These are phyloP conservation scores for Anodontia alba DNA, from an alignment of 2,888 invertebrate species.

Conservation along the genomic window DNA sequence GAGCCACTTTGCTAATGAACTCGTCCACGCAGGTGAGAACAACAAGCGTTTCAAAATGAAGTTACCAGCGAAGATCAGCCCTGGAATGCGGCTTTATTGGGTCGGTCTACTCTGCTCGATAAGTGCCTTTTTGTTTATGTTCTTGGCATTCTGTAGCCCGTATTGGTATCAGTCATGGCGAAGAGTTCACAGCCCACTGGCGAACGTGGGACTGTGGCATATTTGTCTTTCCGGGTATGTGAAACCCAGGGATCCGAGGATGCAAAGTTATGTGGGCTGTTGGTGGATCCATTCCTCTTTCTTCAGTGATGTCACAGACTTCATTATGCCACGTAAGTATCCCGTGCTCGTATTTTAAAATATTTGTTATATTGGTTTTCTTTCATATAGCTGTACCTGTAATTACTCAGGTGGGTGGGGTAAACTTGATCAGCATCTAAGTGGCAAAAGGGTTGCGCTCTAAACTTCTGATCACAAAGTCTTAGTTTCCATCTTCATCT, in stretches of 20 bases:
- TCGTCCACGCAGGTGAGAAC: constrained; percentile 45
- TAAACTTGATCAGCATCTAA: too few relatives aligned
- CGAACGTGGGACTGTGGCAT: constrained; percentile 80
- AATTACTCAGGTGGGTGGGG: too few relatives aligned
- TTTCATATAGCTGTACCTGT: too few relatives aligned
- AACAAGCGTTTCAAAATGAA: constrained; percentile 57
- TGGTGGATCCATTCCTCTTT: constrained; percentile 82
- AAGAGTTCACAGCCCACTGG: constrained; percentile 78
- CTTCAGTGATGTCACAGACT: constrained; percentile 68
- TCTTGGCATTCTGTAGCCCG: constrained; percentile 77
- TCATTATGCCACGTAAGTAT: constrained; percentile 78
- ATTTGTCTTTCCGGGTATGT: constrained; percentile 79
- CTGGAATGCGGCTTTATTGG: constrained; percentile 69
- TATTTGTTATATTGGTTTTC: too few relatives aligned
- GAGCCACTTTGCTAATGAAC: constrained; percentile 21
- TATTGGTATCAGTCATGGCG: constrained; percentile 82
- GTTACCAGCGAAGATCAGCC: constrained; percentile 51
- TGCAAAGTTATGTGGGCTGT: constrained; percentile 80
- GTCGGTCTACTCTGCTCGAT: constrained; percentile 65
- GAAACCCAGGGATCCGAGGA: constrained; percentile 74
- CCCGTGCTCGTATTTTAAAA: not conserved
- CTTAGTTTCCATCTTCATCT: too few relatives aligned
- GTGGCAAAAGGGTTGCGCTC: too few relatives aligned
- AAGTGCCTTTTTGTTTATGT: constrained; percentile 69
- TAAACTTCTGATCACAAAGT: too few relatives aligned